These are phyloP conservation scores for Hirtodrosophila cameraria DNA, from an alignment of 2,888 invertebrate genomes.

Conservation along the genomic window DNA sequence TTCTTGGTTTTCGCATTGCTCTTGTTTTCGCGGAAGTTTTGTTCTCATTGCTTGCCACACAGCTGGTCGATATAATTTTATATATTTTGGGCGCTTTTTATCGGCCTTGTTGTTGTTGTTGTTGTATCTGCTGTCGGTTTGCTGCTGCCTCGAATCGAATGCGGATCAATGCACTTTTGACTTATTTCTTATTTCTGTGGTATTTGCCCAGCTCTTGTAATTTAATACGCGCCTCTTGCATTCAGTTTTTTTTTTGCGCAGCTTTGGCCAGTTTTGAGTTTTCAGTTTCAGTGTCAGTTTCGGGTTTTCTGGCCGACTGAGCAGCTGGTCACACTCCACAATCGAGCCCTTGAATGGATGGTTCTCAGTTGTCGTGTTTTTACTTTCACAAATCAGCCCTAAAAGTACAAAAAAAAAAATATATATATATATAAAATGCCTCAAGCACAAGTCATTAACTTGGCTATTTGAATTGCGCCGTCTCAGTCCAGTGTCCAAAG, in stretches of 20 bases:
- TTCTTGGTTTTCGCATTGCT: background rate
- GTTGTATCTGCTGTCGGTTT: constrained; percentile 2
- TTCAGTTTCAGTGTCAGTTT: constrained; percentile 32
- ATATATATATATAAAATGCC: constrained; percentile 50
- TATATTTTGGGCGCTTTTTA: constrained; percentile 28
- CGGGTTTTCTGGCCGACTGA: constrained; percentile 25
- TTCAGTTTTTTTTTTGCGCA: constrained; percentile 1
- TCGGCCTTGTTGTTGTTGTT: constrained; percentile 6
- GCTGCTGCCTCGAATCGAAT: constrained; percentile 46
- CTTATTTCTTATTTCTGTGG: constrained; percentile 47
- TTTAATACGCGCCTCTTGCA: constrained; percentile 31
- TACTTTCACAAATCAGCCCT: constrained; percentile 72
- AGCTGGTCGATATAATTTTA: constrained; percentile 28
- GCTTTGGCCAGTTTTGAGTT: constrained; percentile 3
- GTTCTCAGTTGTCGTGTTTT: constrained; percentile 29
- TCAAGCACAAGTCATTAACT: constrained; percentile 77
- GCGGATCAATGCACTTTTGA: constrained; percentile 71
- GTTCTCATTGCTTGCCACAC: constrained; percentile 9
- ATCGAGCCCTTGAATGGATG: background rate
- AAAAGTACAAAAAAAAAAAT: constrained; percentile 2
- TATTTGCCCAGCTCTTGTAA: constrained; percentile 40
- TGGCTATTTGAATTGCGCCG: constrained; percentile 76
- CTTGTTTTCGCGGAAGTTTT: constrained; percentile 28
- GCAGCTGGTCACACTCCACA: constrained; percentile 53
- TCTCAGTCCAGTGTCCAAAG: constrained; percentile 14